Evolutionary conservation across 2,797 vertebrate genomes (phyloP), one percentile per base, ranked within the genome.

Genomic region (Dallia pectoralis): DNA sequence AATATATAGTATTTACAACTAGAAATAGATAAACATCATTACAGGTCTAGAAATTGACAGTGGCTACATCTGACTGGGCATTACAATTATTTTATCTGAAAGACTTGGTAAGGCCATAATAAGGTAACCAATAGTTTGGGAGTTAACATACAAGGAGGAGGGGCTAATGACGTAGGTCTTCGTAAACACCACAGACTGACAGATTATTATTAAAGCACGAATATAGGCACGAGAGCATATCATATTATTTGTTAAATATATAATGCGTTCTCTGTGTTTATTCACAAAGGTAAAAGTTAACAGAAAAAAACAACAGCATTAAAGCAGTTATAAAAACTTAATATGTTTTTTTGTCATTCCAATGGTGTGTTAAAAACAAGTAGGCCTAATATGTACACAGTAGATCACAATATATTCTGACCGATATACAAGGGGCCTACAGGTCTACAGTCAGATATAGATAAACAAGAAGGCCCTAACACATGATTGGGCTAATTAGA

Each of bases 401-500:
- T 44, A 8, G 40, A 44, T 8, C 40, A 25, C 22, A 56, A n/a
- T 25, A 56, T 56, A 56, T 2, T 12, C 40, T 44, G 1, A 44
- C 40, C 40, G 1, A 8, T 4, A 11, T 44, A 44, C 12, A 44
- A 44, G 40, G 7, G 12, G 40, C n/a, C 19, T 12, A 22, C 22
- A 56, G 51, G n/a, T 22, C n/a, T 56, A 56, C 22, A 56, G n/a
- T 9, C 22, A 25, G 25, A 56, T 56, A 56, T 11, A 25, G n/a
- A 14, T 22, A 56, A 56, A 22, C 33, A 65, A 16, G 76, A 73
- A 81, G 82, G 67, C 53, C 9, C n/a, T 56, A 59, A 64, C 77
- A 76, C 3, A 8, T 44, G 40, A 44, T 8, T 22, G 48, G 8
- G 79, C 75, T 75, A 84, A 78, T 87, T 76, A 74, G 49, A 73